Base-by-base conservation (phyloP, 1,140 invertebrate genomes). In the Drosophila bifasciata region DNA sequence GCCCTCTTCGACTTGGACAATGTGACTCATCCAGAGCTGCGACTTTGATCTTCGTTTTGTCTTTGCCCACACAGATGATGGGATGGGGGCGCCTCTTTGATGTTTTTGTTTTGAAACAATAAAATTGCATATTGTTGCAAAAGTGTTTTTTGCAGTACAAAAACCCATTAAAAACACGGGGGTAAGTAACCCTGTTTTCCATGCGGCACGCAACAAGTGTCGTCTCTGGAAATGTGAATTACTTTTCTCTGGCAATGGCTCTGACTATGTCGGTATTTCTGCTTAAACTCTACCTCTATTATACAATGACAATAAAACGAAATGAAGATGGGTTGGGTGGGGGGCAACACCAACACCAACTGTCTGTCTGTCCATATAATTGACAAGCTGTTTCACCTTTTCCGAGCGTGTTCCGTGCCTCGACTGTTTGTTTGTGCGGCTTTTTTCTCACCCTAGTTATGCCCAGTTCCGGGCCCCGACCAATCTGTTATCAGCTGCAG, bases 361-460 rank as follows among this genome's bases (percentile, higher is more conserved):
- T 28, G 25, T 28, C 71, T 75, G 72, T 74, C 72, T 60, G 63
- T 59, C 53, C 25, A 59, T 59, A 75, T 74, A 78, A 67, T 66
- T 67, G 60, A 77, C 68, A 72, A 64, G 69, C 72, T 72, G 62
- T 66, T 68, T 25, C 45, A 68, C 21, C 8, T 32, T 41, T 39
- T 15, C 61, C 45, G 15, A 15, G 40, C 36, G 23, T 23, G 15
- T 11, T 11, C 56, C 36, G 21, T 23, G n/a, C n/a, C 39, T 8
- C 51, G 66, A 77, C 68, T 78, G 62, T 88, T 86, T 86, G 83
- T 79, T 83, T 88, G 78, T 50, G 62, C 74, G 83, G 52, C 68
- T 78, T 86, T 86, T 86, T 86, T 86, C 83, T 81, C 83, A 86
- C 83, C 83, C 83, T 86, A 83, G 83, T 83, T 86, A 61, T 62